Conservation (phyloP, 2,888 invertebrate species). For the Malacosoma neustria region DNA sequence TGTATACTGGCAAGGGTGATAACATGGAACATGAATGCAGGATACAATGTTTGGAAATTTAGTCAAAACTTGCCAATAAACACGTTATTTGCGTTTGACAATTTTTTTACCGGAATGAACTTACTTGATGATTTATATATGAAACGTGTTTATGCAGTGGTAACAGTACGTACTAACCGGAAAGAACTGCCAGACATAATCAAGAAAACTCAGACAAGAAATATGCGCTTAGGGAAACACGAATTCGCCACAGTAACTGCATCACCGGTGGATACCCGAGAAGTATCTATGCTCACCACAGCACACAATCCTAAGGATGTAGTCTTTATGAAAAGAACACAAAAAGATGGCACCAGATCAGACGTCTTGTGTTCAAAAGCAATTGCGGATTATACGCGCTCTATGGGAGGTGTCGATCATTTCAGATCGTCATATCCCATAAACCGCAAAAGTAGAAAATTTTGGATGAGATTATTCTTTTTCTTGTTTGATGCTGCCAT, state of each 20-base stretch:
- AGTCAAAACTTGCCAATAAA: constrained; percentile 14
- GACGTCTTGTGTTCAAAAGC: constrained; percentile 11
- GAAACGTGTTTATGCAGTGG: constrained; percentile 20
- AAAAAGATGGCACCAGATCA: no score
- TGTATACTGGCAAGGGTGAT: constrained; percentile 20
- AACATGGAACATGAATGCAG: constrained; percentile 14
- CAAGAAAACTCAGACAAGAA: constrained; percentile 17
- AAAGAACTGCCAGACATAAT: constrained; percentile 20
- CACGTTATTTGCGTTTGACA: constrained; percentile 24
- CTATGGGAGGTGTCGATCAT: constrained; percentile 14
- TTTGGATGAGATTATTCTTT: constrained; percentile 12
- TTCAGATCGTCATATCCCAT: constrained; percentile 10
- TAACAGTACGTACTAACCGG: constrained; percentile 20
- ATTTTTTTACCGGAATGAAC: constrained; percentile 21
- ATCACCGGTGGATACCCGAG: constrained; percentile 19
- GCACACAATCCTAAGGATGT: constrained; percentile 18
- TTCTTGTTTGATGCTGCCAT: constrained; percentile 13
- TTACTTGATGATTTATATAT: constrained; percentile 14
- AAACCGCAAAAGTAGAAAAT: constrained; percentile 10
- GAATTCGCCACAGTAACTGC: constrained; percentile 21
- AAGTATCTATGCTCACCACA: constrained; percentile 16
- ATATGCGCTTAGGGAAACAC: constrained; percentile 18
- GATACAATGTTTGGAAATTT: constrained; percentile 16
- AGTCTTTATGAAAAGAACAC: constrained; percentile 1
- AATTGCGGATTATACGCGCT: constrained; percentile 12